These are phyloP conservation scores for Danio kyathit DNA, from an alignment of 2,797 vertebrate species.

Conservation along the genomic window DNA sequence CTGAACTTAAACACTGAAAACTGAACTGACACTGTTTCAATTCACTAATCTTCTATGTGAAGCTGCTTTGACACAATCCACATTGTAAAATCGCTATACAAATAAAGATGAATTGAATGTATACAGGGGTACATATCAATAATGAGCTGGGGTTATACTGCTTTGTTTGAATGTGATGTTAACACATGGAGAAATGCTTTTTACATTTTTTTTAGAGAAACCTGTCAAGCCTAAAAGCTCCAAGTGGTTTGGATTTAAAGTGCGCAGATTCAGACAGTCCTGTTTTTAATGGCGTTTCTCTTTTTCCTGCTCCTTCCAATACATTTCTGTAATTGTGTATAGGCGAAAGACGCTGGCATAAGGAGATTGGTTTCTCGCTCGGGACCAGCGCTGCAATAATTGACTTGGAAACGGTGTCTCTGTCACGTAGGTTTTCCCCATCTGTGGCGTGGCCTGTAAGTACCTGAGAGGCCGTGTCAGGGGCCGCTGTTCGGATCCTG, in stretches of 20 bases:
- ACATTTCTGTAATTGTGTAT: conserved; percentile 60
- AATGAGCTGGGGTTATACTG: too few species aligned
- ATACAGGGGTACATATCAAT: too few species aligned
- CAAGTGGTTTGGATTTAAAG: conserved; percentile 19
- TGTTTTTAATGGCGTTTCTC: conserved; percentile 8
- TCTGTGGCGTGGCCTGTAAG: conserved; percentile 46
- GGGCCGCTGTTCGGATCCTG: conserved; percentile 69
- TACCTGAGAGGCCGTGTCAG: conserved; percentile 60
- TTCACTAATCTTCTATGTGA: too few species aligned
- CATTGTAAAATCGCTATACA: too few species aligned
- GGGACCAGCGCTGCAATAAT: conserved; percentile 73
- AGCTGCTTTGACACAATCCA: too few species aligned
- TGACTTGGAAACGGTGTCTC: conserved; percentile 73
- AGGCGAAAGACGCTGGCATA: conserved; percentile 71
- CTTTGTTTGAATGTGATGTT: too few species aligned
- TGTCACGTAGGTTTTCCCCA: conserved; percentile 47
- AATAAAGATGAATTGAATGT: too few species aligned
- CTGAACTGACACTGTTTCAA: too few species aligned
- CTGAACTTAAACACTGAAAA: too few species aligned
- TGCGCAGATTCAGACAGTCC: background rate
- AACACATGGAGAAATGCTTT: too few species aligned
- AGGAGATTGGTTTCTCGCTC: conserved; percentile 65
- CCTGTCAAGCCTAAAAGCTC: conserved; percentile 8
- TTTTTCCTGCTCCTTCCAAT: conserved; percentile 31
- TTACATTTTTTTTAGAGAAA: too few species aligned